phyloP scores from a whole-genome alignment of 1,140 invertebrate genomes.

The Lamellibrachia luymesi region DNA sequence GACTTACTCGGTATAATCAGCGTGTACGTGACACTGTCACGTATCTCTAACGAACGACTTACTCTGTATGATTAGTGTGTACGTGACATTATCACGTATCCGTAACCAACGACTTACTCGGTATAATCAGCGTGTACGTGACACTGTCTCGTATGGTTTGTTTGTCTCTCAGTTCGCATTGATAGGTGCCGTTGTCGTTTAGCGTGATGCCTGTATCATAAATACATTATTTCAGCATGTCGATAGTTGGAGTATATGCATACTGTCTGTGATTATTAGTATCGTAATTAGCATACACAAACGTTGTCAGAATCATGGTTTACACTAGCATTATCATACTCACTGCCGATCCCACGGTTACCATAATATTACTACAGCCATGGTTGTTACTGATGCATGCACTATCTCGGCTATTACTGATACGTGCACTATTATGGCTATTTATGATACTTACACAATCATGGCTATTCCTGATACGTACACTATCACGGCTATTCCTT shows the following conservation, averaged over 20 bases:
- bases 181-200: constrained; percentile 15
- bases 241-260: not conserved
- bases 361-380: not conserved
- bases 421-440: no score
- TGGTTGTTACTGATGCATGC: not conserved
- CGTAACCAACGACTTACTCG: not conserved
- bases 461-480: no score
- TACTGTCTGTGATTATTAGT: not conserved
- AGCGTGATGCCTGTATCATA: not conserved
- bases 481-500: no score
- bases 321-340: not conserved
- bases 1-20: no score
- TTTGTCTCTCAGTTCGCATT: not conserved
- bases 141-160: not conserved
- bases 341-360: not conserved
- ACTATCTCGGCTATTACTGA: no score
- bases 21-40: no score
- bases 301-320: not conserved
- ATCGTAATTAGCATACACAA: not conserved
- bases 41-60: no score
- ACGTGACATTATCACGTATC: no score
- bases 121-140: constrained; percentile 4
- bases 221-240: not conserved
- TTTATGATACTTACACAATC: no score
- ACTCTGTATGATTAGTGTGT: no score